Conservation (phyloP, 2,888 invertebrate genomes). For the Incurvaria masculella region DNA sequence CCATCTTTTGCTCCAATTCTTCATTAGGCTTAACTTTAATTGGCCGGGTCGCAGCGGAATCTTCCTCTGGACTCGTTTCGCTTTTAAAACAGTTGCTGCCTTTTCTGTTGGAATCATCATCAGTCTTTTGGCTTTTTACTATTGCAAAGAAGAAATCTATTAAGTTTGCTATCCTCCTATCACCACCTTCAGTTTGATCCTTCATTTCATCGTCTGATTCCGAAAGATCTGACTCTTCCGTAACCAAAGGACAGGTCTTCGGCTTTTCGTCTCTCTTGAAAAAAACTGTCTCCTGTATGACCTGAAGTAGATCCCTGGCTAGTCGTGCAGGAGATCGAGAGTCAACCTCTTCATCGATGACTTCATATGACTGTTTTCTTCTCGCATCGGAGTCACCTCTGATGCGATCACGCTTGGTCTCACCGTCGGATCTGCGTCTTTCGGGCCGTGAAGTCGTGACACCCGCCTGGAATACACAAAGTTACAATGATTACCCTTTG, state of each 20-base stretch:
- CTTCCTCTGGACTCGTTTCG: constrained; percentile 38
- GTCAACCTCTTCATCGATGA: constrained; percentile 17
- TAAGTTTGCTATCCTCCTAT: constrained; percentile 42
- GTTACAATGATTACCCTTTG: no score
- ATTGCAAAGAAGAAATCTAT: constrained; percentile 53
- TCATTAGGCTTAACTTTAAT: constrained; percentile 30
- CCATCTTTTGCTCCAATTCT: constrained; percentile 49
- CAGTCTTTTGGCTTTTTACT: constrained; percentile 39
- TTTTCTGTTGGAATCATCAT: constrained; percentile 34
- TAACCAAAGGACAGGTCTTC: constrained; percentile 41
- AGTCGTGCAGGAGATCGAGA: constrained; percentile 36
- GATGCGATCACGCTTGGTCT: background rate
- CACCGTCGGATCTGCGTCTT: background rate
- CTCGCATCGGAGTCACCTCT: background rate
- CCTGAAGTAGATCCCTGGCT: constrained; percentile 44
- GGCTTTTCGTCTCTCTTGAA: constrained; percentile 33
- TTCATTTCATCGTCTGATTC: constrained; percentile 29
- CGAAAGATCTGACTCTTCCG: constrained; percentile 41
- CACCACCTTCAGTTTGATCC: constrained; percentile 38
- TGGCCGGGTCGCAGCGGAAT: constrained; percentile 25
- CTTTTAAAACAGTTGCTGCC: constrained; percentile 45
- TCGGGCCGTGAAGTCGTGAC: background rate
- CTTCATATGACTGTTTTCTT: background rate
- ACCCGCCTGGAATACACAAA: no score
- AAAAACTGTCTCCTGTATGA: constrained; percentile 47